Base-by-base conservation (phyloP, 2,888 invertebrate species). In the Ectemnius lituratus region DNA sequence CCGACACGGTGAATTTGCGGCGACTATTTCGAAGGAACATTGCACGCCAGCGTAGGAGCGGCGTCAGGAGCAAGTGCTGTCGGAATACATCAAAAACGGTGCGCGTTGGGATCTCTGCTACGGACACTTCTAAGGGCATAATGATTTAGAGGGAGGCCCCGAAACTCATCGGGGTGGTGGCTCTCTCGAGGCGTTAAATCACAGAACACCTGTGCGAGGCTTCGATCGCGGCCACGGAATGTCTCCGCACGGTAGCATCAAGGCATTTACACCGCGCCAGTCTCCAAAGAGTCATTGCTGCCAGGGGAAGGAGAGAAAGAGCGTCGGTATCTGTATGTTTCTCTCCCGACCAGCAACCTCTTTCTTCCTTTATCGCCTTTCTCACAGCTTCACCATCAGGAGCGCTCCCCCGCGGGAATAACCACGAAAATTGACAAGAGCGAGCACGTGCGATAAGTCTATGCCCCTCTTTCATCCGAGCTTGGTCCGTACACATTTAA, bases 381-480 rank as follows among this genome's bases (percentile, higher is more conserved):
- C 27, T 56, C 60, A 14, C 62, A 46, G 2, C 27, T 27, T 16
- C 52, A 18, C 68, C 62, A 52, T 46, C 46, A 23, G 57, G 49
- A 37, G 52, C 3, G 11, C 61, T 63, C 52, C 66, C 79, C 64
- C 62, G 59, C 67, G 73, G 75, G 75, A 75, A 71, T 75, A 79
- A 80, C 73, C 70, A 71, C 71, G 76, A 82, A 84, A 84, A 84
- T 82, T 80, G 84, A 81, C 78, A 74, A 83, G 76, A 76, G 71
- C 68, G 45, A 16, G 27, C 37, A 37, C 45, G 69, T 56, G n/a
- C 45, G 37, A 46, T 52, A 37, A 57, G 58, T 46, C 52, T 18
- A 0, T 3, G 20, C 18, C 47, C 13, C 16, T 52, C 52, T 52
- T 52, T 52, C 37, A 8, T 8, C 37, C 37, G 2, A 37, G 37